Conservation (phyloP, 2,113 vertebrate species). For the Acanthisitta chloris region DNA sequence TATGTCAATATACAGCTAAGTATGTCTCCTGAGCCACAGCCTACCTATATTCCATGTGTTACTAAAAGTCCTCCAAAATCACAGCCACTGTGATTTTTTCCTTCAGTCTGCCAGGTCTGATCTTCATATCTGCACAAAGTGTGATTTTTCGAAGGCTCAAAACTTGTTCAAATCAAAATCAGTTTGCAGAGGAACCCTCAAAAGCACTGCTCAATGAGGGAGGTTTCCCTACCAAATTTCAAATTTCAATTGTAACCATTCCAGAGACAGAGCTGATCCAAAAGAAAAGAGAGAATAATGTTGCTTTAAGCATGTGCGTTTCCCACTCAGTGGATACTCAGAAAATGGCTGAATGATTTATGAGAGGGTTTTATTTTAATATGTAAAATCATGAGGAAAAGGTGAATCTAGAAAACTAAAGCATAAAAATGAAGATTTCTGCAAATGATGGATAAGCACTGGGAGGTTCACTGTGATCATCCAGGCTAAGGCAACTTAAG, state of each 20-base stretch:
- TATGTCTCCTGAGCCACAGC: background rate
- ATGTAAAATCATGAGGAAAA: background rate
- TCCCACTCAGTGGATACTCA: background rate
- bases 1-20: background rate
- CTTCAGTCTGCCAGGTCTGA: background rate
- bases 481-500: background rate
- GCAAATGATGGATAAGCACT: background rate
- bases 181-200: conserved; percentile 51
- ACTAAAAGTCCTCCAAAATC: conserved; percentile 8
- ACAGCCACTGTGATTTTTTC: background rate
- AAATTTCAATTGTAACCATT: conserved; percentile 31
- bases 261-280: background rate
- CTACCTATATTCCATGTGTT: background rate
- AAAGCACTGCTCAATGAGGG: conserved; percentile 35
- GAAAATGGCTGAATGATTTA: conserved; percentile 15
- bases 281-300: background rate
- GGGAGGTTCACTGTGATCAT: background rate
- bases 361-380: background rate
- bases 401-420: background rate
- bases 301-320: background rate
- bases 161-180: conserved; percentile 50
- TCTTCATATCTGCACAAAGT: background rate
- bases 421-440: conserved; percentile 14
- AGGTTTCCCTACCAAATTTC: conserved; percentile 52
- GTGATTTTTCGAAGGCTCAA: conserved; percentile 33